phyloP scores from a whole-genome alignment of 2,888 invertebrate species.

The Tiphia femorata region DNA sequence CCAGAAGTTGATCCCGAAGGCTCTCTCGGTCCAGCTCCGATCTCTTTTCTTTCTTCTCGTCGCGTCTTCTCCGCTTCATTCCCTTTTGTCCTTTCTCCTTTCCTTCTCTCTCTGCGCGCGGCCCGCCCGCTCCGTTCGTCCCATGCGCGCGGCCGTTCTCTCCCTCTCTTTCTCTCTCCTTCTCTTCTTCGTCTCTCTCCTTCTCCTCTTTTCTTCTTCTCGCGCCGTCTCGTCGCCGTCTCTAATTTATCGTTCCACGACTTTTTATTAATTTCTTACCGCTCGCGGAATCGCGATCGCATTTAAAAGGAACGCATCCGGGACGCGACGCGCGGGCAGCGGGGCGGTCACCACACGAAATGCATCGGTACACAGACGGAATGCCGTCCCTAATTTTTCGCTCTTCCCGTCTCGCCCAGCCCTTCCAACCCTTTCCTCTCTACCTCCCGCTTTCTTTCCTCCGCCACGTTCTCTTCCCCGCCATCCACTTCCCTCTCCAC shows the following conservation, averaged over 20 bases:
- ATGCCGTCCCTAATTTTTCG: conserved; percentile 53
- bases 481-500: neutral
- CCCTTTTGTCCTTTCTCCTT: neutral
- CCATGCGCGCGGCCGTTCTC: neutral
- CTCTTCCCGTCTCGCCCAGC: conserved; percentile 23
- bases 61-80: neutral
- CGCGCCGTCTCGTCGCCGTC: conserved; percentile 53
- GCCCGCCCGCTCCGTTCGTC: neutral
- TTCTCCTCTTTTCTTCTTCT: conserved; percentile 32
- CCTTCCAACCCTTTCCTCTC: no score
- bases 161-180: neutral
- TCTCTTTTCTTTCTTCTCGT: neutral
- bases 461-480: neutral
- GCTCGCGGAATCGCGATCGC: conserved; percentile 58
- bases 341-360: conserved; percentile 43
- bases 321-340: conserved; percentile 8
- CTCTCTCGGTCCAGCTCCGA: no score
- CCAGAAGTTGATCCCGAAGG: no score
- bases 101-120: neutral
- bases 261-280: conserved; percentile 68
- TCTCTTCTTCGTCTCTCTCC: neutral
- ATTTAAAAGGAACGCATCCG: conserved; percentile 46
- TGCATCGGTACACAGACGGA: conserved; percentile 51
- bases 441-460: neutral
- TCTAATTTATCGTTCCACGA: conserved; percentile 69